Evolutionary conservation across 2,113 vertebrate genomes (phyloP).

Genomic region (Tragelaphus scriptus): DNA sequence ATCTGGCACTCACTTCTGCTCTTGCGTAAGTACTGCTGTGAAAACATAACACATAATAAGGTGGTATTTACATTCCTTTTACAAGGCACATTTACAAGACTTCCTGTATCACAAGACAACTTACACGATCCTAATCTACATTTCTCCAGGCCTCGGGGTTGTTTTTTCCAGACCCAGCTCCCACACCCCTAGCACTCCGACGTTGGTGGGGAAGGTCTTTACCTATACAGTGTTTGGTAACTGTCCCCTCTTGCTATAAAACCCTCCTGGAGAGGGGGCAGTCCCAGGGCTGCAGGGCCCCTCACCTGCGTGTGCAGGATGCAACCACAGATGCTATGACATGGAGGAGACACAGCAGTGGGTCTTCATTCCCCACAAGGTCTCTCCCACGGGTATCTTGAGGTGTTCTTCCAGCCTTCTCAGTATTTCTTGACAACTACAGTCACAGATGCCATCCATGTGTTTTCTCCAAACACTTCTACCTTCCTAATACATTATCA

Average conservation of each 20-base stretch:
- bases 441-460: not conserved
- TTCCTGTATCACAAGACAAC: not conserved
- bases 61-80: not conserved
- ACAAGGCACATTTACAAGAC: not conserved
- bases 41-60: not conserved
- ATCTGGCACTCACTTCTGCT: not conserved
- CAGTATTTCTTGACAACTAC: not conserved
- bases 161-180: not conserved
- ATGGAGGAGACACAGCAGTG: not conserved
- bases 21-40: not conserved
- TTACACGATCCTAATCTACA: not conserved
- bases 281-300: not conserved
- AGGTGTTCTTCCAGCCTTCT: not conserved
- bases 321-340: fast-evolving
- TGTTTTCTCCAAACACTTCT: not conserved
- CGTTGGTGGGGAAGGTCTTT: not conserved
- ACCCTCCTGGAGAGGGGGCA: not conserved
- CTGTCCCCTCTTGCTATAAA: not conserved
- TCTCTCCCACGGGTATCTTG: not conserved
- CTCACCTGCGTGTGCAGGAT: fast-evolving
- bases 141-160: not conserved
- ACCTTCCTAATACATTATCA: not conserved
- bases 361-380: not conserved
- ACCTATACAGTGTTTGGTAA: too few species aligned
- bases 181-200: not conserved